Conservation (phyloP, 2,797 vertebrate species). For the Neopelma chrysocephalum region DNA sequence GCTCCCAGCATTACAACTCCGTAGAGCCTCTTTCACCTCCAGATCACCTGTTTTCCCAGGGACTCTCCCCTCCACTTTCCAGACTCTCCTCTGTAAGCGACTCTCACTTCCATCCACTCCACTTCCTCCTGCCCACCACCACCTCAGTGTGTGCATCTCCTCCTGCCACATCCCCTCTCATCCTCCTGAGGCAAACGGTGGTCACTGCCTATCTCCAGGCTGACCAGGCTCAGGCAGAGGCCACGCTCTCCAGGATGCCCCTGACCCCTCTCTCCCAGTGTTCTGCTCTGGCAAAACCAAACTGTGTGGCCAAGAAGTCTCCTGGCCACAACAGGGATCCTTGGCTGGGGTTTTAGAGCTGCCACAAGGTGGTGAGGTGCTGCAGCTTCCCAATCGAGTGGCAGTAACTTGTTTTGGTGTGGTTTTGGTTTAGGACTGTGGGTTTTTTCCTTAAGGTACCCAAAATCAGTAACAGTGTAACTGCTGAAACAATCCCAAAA, state of each 20-base stretch:
- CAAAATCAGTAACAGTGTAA: neutral
- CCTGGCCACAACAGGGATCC: neutral
- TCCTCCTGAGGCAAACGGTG: neutral
- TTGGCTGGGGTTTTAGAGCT: neutral
- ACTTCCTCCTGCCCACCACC: neutral
- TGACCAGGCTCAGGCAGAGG: neutral
- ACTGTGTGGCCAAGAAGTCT: neutral
- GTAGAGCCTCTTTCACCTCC: neutral
- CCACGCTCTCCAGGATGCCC: neutral
- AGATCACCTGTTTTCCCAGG: neutral
- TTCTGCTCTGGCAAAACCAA: neutral
- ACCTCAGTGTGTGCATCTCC: neutral
- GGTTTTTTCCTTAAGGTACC: neutral
- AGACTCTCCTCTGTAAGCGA: neutral
- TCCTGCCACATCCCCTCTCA: neutral
- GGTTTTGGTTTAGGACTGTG: neutral
- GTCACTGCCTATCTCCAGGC: fast-evolving
- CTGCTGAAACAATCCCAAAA: neutral
- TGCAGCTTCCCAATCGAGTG: neutral
- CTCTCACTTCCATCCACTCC: neutral
- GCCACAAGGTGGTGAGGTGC: neutral
- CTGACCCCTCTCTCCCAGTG: fast-evolving
- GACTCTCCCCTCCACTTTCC: neutral
- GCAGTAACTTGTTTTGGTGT: neutral
- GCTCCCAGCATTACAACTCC: neutral